Percentiles rank a stretch among this genome's conserved stretches.
phyloP scores from a whole-genome alignment of 2,797 vertebrate genomes.

The Diglossa cyanea region DNA sequence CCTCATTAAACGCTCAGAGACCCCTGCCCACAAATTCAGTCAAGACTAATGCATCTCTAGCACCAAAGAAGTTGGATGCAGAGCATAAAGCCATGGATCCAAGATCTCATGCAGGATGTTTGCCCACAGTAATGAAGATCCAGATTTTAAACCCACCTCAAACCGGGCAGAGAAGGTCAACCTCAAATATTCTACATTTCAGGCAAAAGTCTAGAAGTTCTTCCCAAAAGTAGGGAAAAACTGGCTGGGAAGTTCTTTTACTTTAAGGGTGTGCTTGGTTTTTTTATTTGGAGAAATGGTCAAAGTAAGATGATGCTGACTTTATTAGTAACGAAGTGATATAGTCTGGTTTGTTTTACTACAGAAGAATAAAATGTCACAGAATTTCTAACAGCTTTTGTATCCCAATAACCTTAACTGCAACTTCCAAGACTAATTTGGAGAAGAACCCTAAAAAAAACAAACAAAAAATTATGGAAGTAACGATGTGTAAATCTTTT shows the following conservation, averaged over 20 bases:
- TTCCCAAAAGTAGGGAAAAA: background rate
- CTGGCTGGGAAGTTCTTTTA: background rate
- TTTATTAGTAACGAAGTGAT: background rate
- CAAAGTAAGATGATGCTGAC: background rate
- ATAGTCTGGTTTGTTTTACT: background rate
- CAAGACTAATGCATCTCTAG: background rate
- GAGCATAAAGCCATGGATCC: background rate
- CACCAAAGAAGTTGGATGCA: background rate
- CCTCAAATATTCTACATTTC: background rate
- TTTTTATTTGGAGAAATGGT: background rate
- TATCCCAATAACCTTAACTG: background rate
- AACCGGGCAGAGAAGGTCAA: background rate
- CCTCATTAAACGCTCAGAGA: background rate
- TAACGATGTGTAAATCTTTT: background rate
- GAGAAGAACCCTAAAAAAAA: background rate
- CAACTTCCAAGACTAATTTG: background rate
- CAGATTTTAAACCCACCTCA: background rate
- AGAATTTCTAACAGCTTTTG: background rate
- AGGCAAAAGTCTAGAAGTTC: background rate
- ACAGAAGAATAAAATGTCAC: accelerated
- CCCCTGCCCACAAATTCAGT: background rate
- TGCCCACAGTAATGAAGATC: background rate
- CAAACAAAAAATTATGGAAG: background rate
- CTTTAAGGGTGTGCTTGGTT: background rate
- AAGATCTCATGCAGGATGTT: background rate